Evolutionary conservation across 2,797 vertebrate genomes (phyloP), one percentile per base, ranked within the genome.

Genomic region (Melanotaenia maccullochi): DNA sequence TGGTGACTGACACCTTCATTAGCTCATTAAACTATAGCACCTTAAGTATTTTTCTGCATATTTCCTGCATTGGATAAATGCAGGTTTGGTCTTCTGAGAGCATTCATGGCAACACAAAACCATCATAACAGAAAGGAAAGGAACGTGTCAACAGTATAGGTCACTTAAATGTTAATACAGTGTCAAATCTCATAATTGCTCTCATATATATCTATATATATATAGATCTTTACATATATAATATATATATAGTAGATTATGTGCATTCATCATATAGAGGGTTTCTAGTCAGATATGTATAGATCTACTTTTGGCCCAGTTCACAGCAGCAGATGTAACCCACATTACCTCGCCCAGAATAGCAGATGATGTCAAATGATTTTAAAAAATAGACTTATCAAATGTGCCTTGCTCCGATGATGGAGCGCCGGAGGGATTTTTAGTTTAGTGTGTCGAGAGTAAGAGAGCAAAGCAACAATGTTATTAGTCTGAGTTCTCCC

Each of bases 291-390:
- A 74, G 60, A 66, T 12, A 18, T 60, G 68, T 75, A 59, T 44
- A 78, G 49, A 76, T 54, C 44, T 55, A 36, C 60, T 63, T 64
- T 60, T 25, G 73, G 58, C 77, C 82, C 81, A 81, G 74, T 86
- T 87, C 83, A 77, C 80, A 78, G 76, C 64, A 86, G 79, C 82
- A 89, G 83, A 80, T 91, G 89, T 90, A 92, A 90, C 93, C 92
- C 83, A 93, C 77, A 91, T 93, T 88, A 81, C 70, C 58, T 75
- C 35, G 49, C 86, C 76, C 77, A 85, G 82, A 91, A 91, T 92
- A 87, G 89, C 80, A 61, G 30, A 81, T 78, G 71, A 78, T 79
- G 80, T 87, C 79, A 81, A 77, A 78, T 79, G 77, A 78, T 74
- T 75, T 84, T 80, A 71, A 87, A 80, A 91, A 92, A 90, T 92